Evolutionary conservation across 1,140 invertebrate genomes (phyloP), one percentile per base, ranked within the genome.

Genomic region (Ptiloglossa arizonensis): DNA sequence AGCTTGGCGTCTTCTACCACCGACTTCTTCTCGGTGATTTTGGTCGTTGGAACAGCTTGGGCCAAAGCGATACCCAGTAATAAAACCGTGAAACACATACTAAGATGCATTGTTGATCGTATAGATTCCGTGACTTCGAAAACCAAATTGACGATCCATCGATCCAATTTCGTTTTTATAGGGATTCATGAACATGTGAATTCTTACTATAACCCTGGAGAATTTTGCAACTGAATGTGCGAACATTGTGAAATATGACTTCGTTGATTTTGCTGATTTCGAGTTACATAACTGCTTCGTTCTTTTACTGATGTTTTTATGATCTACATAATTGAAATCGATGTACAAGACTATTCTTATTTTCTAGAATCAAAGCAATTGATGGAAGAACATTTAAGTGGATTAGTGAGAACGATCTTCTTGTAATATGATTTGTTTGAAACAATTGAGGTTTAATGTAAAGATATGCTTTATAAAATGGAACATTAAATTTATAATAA

Each of bases 1-100:
- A 46, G 22, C 4, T 73, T 57, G 2, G 29, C 19, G 1, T 60
- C 38, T 0, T 73, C 78, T 5, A 11, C n/a, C 22, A 66, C 29
- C 2, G 78, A 73, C 22, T 85, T 77, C 41, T 81, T 74, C 15
- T 79, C 74, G 22, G 24, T 32, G 9, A 17, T 24, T 6, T 78
- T 79, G 0, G 24, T 0, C 1, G 52, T 5, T 38, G 82, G 82
- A 44, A 35, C 44, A 11, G 79, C 79, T 3, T 79, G 35, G 2
- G 56, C 52, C 9, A 73, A 32, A 15, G 80, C 67, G 0, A 72
- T 9, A 11, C 19, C 56, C 62, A 81, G 15, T 22, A 66, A n/a
- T 4, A 79, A 2, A 11, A 59, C 27, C 17, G 59, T 13, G 8
- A 67, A 66, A 29, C 38, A 78, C 35, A 4, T 32, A 11, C 60